Evolutionary conservation across 1,140 invertebrate genomes (phyloP).

Genomic region (Drosophila subpulchrella): DNA sequence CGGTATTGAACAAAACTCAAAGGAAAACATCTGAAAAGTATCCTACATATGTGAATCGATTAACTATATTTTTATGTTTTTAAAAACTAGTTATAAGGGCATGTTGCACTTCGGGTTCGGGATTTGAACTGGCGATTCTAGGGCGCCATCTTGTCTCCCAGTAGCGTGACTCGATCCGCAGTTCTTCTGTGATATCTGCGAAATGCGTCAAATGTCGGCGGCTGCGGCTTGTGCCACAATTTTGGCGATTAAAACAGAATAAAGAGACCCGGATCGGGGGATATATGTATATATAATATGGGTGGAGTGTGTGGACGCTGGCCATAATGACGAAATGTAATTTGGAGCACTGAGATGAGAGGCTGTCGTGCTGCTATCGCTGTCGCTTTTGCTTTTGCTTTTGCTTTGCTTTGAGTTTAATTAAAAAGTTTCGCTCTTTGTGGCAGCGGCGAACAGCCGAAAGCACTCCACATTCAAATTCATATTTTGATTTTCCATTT

Average conservation of each 20-base stretch:
- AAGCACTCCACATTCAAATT: constrained; percentile 46
- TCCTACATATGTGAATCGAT: background rate
- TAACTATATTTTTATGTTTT: background rate
- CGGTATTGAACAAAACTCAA: too few species aligned
- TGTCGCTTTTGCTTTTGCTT: constrained; percentile 34
- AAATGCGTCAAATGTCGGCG: constrained; percentile 43
- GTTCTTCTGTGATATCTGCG: constrained; percentile 28
- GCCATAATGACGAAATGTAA: constrained; percentile 75
- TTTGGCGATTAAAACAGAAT: constrained; percentile 67
- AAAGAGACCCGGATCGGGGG: background rate
- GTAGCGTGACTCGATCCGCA: constrained; percentile 40
- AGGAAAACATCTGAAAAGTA: too few species aligned
- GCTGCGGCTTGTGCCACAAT: constrained; percentile 58
- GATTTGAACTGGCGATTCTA: background rate
- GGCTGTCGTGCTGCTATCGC: constrained; percentile 53
- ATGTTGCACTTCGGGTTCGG: constrained; percentile 1
- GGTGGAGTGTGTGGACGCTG: constrained; percentile 32
- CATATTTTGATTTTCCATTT: constrained; percentile 44
- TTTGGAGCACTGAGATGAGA: constrained; percentile 54
- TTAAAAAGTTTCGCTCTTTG: constrained; percentile 76
- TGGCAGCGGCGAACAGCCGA: constrained; percentile 49
- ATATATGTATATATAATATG: background rate
- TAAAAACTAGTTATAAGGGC: background rate
- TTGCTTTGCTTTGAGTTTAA: constrained; percentile 69
- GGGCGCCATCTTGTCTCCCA: constrained; percentile 35